phyloP scores from a whole-genome alignment of 2,888 invertebrate genomes.

The Tetranychus truncatus region DNA sequence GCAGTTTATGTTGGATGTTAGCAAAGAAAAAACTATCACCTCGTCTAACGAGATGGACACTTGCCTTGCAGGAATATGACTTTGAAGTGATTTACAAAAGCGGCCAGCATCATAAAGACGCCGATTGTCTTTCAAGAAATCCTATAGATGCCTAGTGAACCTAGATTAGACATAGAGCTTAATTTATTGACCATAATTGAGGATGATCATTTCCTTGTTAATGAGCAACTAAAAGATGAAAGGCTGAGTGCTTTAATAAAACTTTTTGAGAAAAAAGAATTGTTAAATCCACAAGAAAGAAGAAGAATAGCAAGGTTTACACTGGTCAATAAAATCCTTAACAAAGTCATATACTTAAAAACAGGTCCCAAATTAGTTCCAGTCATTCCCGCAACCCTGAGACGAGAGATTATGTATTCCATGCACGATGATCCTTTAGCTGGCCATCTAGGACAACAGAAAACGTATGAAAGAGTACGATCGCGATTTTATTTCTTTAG shows the following conservation, averaged over 20 bases:
- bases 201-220: too few species aligned
- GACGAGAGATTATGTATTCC: conserved; percentile 13
- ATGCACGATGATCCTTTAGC: conserved; percentile 23
- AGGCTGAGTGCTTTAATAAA: too few species aligned
- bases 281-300: too few species aligned
- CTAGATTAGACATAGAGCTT: not conserved
- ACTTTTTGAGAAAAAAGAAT: too few species aligned
- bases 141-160: conserved; percentile 14
- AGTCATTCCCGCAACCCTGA: too few species aligned
- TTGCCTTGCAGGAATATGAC: not conserved
- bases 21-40: not conserved
- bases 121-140: conserved; percentile 24
- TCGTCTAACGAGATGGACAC: not conserved
- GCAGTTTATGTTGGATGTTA: not conserved
- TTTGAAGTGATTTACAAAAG: conserved; percentile 7
- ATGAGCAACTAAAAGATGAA: too few species aligned
- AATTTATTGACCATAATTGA: too few species aligned
- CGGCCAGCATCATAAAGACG: conserved; percentile 22
- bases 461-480: conserved; percentile 11
- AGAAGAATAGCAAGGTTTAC: too few species aligned
- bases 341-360: not conserved
- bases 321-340: too few species aligned
- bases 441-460: conserved; percentile 16
- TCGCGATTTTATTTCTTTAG: conserved; percentile 15
- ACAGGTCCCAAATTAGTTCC: not conserved